Percentiles rank a stretch among this genome's conserved stretches.
Conservation (phyloP, 2,888 invertebrate species). For the Drosophila paranaensis region DNA sequence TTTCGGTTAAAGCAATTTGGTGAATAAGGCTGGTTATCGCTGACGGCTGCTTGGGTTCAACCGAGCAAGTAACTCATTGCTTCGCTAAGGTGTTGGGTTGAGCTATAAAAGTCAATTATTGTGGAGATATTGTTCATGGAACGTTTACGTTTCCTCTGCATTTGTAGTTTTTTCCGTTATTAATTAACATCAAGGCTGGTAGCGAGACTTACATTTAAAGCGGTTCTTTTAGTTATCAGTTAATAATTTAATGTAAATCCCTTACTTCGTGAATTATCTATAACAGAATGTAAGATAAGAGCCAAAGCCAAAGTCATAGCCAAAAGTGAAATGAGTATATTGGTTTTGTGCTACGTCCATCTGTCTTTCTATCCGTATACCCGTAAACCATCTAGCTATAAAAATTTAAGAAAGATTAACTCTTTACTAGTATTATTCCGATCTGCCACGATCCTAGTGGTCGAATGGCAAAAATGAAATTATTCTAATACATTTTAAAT, state of each 20-base stretch:
- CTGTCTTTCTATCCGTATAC: no score
- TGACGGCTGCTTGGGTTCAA: conserved; percentile 70
- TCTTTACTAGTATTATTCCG: no score
- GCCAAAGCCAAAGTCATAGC: no score
- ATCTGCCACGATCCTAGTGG: no score
- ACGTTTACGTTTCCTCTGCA: conserved; percentile 26
- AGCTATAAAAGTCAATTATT: conserved; percentile 72
- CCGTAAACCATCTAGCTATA: no score
- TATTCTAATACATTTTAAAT: no score
- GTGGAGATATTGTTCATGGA: conserved; percentile 47
- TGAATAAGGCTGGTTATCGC: conserved; percentile 69
- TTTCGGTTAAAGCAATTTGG: conserved; percentile 73
- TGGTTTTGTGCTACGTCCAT: no score
- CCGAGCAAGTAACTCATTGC: conserved; percentile 58
- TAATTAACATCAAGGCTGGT: conserved; percentile 3
- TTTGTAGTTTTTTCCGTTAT: conserved; percentile 2
- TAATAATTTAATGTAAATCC: background rate
- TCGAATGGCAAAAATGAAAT: no score
- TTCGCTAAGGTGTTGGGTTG: conserved; percentile 72
- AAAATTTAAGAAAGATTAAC: no score
- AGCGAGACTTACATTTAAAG: background rate
- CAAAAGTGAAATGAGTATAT: no score
- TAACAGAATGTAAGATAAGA: no score
- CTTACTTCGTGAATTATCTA: no score
- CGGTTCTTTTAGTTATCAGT: background rate